Evolutionary conservation across 2,797 vertebrate species (phyloP).

Genomic region (Menidia menidia): DNA sequence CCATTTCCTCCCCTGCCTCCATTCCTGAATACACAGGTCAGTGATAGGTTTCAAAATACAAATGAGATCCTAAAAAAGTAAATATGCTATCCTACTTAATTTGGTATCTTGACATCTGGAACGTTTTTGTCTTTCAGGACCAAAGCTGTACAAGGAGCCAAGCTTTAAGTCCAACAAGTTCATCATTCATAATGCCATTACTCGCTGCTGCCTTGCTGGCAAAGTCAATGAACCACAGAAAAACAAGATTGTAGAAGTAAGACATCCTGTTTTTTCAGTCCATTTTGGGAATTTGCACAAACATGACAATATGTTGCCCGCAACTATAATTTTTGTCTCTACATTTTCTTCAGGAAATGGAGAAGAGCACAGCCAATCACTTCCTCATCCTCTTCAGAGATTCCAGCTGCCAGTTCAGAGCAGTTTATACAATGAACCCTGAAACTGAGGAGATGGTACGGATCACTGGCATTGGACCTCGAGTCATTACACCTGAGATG

Average conservation of each 20-base stretch:
- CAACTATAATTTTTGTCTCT: background rate
- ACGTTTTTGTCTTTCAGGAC: slow-evolving; percentile 79
- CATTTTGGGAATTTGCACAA: slow-evolving; percentile 6
- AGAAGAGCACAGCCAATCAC: slow-evolving; percentile 91
- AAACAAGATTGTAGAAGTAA: slow-evolving; percentile 94
- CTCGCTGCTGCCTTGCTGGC: slow-evolving; percentile 94
- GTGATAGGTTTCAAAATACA: slow-evolving; percentile 7
- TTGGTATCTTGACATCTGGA: slow-evolving; percentile 17
- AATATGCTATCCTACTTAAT: slow-evolving; percentile 2
- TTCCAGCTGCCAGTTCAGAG: slow-evolving; percentile 92
- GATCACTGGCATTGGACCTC: slow-evolving; percentile 89
- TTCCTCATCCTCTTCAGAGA: slow-evolving; percentile 96
- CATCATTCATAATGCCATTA: slow-evolving; percentile 94
- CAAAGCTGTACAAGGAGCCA: slow-evolving; percentile 94
- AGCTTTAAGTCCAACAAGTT: slow-evolving; percentile 97
- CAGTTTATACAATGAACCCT: slow-evolving; percentile 89
- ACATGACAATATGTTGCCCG: slow-evolving; percentile 2
- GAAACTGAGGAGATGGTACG: slow-evolving; percentile 91
- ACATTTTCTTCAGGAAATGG: slow-evolving; percentile 85
- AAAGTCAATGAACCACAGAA: slow-evolving; percentile 95
- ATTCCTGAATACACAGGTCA: slow-evolving; percentile 94
- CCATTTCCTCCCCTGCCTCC: slow-evolving; percentile 90
- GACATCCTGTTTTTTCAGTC: slow-evolving; percentile 39
- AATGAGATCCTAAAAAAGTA: background rate
- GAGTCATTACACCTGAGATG: slow-evolving; percentile 84